Evolutionary conservation across 2,797 vertebrate species (phyloP).

Genomic region (Acanthopagrus latus): DNA sequence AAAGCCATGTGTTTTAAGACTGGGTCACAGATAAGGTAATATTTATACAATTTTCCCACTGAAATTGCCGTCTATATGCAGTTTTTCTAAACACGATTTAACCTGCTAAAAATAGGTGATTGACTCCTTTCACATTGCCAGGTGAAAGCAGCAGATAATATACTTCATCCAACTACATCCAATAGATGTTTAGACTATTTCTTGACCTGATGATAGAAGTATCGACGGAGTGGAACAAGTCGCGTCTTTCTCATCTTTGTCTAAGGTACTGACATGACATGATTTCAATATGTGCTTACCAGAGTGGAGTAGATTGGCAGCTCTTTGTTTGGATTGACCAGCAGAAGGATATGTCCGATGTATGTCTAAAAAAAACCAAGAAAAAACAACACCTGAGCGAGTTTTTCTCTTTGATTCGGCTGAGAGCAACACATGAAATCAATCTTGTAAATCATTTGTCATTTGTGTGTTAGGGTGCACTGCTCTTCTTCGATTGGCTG

Average conservation of each 20-base stretch:
- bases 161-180: no score
- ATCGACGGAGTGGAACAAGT: no score
- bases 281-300: conserved; percentile 83
- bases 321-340: conserved; percentile 97
- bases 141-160: no score
- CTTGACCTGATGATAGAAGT: no score
- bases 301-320: conserved; percentile 95
- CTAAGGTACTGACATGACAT: no score
- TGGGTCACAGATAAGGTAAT: neutral
- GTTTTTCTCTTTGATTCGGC: neutral
- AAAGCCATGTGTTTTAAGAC: neutral
- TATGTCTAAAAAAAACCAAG: conserved; percentile 89
- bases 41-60: neutral
- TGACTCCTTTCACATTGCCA: no score
- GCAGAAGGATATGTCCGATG: conserved; percentile 94
- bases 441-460: neutral
- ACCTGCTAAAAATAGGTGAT: no score
- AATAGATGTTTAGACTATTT: no score
- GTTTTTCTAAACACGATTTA: no score
- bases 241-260: no score
- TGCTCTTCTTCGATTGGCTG: neutral
- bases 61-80: no score
- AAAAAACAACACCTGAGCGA: neutral
- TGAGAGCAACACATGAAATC: neutral
- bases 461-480: neutral